Conservation (phyloP, 2,113 vertebrate species). For the Turnix velox region DNA sequence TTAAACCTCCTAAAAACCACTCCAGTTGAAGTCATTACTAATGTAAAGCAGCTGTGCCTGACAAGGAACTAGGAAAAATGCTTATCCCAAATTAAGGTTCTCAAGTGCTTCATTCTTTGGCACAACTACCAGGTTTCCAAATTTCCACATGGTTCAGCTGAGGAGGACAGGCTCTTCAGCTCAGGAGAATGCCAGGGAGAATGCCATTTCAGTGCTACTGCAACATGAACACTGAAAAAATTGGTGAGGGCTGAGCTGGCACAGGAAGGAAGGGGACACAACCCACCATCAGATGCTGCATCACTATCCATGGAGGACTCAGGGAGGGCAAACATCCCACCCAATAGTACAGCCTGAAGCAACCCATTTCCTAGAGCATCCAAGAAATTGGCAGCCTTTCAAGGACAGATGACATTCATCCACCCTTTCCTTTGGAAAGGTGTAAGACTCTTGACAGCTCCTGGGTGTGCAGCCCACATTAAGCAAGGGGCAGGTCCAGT, state of each 20-base stretch:
- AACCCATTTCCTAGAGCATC: neutral
- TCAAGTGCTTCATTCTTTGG: neutral
- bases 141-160: neutral
- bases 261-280: neutral
- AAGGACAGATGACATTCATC: neutral
- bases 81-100: neutral
- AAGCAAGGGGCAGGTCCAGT: neutral
- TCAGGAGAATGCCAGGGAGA: neutral
- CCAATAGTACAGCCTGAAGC: neutral
- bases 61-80: neutral
- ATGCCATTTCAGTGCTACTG: neutral
- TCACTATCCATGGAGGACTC: neutral
- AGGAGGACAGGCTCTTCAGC: neutral
- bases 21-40: neutral
- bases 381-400: neutral
- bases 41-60: neutral
- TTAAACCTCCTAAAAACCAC: neutral
- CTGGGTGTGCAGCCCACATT: neutral
- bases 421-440: neutral
- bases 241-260: neutral
- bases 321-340: neutral
- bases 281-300: neutral
- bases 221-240: neutral
- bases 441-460: neutral
- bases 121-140: neutral